Conservation (phyloP, 2,797 vertebrate genomes). For the Poecilia wingei region DNA sequence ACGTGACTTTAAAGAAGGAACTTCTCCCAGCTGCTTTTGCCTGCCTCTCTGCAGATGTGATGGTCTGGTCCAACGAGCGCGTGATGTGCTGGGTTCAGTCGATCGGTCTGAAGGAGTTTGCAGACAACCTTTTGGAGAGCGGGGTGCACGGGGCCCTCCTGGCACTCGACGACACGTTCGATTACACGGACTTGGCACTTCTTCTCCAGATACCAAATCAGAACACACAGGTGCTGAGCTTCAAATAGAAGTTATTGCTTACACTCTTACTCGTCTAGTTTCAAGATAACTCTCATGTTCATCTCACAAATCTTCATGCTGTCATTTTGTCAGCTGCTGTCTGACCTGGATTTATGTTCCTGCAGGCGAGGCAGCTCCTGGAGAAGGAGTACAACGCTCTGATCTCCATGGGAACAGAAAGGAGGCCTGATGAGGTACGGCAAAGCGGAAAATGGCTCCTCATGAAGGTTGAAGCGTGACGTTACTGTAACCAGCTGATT, state of each 20-base stretch:
- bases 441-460: slow-evolving; percentile 39
- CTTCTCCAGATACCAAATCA: slow-evolving; percentile 94
- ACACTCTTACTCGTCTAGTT: neutral
- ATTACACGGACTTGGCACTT: slow-evolving; percentile 91
- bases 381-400: slow-evolving; percentile 93
- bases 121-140: slow-evolving; percentile 91
- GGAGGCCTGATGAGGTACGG: slow-evolving; percentile 90
- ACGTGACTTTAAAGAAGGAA: neutral
- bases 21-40: neutral
- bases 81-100: slow-evolving; percentile 94
- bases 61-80: slow-evolving; percentile 96
- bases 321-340: neutral
- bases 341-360: slow-evolving; percentile 8
- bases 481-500: slow-evolving; percentile 14
- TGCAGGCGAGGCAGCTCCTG: slow-evolving; percentile 89
- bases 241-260: neutral
- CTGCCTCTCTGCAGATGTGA: slow-evolving; percentile 82
- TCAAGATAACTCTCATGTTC: slow-evolving; percentile 26
- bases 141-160: slow-evolving; percentile 91
- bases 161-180: slow-evolving; percentile 92
- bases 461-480: slow-evolving; percentile 17
- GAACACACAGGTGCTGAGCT: slow-evolving; percentile 87
- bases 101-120: slow-evolving; percentile 92
- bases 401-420: slow-evolving; percentile 91
- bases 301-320: slow-evolving; percentile 21